Base-by-base conservation (phyloP, 2,888 invertebrate genomes). In the Chaetogeoica ovagalla region DNA sequence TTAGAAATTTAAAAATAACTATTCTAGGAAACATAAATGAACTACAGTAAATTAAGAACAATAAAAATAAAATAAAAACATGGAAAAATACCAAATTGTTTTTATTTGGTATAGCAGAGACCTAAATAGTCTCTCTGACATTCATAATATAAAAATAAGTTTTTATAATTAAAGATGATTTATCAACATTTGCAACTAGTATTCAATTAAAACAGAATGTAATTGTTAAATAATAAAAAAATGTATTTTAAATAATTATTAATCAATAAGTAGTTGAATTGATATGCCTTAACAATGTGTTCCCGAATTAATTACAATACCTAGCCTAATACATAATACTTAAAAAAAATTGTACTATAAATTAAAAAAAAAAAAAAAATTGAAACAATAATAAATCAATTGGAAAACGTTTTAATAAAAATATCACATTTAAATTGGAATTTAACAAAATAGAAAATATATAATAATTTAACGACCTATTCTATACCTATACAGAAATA, bases 361-460 rank as follows among this genome's bases (percentile, higher is more conserved):
- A 43, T 60, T 19, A 48, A 30, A 30, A 30, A 30, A 72, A 60
- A 43, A 15, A 60, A 71, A 19, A 62, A 11, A 62, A 63, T 59
- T 30, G 17, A 77, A 77, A 77, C 69, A 77, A 69, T 68, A 76
- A 30, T 48, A 60, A 76, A 59, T 48, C 66, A 77, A 66, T 75
- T 65, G 21, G 60, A 52, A 19, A 60, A 59, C 19, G 5, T 69
- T 52, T 60, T 77, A 2, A 39, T 62, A 70, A 70, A 43, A 79
- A 63, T 79, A 79, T 79, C 79, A 79, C 79, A 71, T 79, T 77
- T 19, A 57, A 71, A 63, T 63, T 79, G 79, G 70, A 70, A 79
- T 77, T 55, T 37, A 52, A 77, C 62, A 48, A 76, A 77, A 39
- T 63, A 23, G 39, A 71, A 70, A 8, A 65, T 63, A 1, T 60